Conservation (phyloP, 2,113 vertebrate genomes). For the Salminus brasiliensis region DNA sequence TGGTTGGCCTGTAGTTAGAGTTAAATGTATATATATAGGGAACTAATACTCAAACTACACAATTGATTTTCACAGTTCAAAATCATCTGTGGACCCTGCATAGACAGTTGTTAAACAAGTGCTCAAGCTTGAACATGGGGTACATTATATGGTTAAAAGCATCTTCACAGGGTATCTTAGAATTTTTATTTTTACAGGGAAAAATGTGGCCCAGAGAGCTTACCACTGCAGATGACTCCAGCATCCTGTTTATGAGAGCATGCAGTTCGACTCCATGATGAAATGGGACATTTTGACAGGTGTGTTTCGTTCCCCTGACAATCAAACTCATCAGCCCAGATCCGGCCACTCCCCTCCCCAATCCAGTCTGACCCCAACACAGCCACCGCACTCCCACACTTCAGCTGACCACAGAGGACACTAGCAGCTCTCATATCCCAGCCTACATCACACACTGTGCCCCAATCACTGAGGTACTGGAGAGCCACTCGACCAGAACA, state of each 20-base stretch:
- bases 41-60: too few relatives aligned
- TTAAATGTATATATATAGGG: too few relatives aligned
- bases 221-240: conserved; percentile 51
- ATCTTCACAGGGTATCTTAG: too few relatives aligned
- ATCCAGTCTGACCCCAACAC: conserved; percentile 45
- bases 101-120: too few relatives aligned
- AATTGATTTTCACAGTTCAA: too few relatives aligned
- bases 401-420: conserved; percentile 54
- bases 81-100: too few relatives aligned
- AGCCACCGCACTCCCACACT: conserved; percentile 52
- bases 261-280: conserved; percentile 40
- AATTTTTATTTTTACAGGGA: too few relatives aligned
- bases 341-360: conserved; percentile 39
- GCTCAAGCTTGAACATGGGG: too few relatives aligned
- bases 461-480: conserved; percentile 18
- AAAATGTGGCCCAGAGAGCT: not conserved
- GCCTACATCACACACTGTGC: conserved; percentile 43
- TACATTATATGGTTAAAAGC: too few relatives aligned
- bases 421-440: conserved; percentile 53
- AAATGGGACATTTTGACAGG: conserved; percentile 48
- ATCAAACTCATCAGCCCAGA: conserved; percentile 52
- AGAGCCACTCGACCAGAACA: conserved; percentile 54
- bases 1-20: too few relatives aligned
- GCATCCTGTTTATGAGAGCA: conserved; percentile 38
- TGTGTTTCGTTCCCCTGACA: conserved; percentile 56